Evolutionary conservation across 2,888 invertebrate species (phyloP).

Genomic region (Acanthococcus lagerstroemiae): DNA sequence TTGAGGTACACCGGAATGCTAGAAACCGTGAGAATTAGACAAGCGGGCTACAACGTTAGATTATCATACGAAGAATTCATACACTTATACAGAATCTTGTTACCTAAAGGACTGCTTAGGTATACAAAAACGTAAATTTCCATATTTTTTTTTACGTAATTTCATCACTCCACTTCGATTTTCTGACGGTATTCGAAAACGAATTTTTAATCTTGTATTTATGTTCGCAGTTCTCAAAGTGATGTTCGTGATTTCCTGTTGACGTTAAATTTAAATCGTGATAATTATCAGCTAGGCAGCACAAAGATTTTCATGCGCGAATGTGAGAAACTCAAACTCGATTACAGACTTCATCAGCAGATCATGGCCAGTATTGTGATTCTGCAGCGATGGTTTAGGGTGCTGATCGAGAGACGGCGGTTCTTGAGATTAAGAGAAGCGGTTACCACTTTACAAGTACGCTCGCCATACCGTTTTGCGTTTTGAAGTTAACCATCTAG

Average conservation of each 20-base stretch:
- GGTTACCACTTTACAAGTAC: conserved; percentile 59
- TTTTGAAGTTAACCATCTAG: not conserved
- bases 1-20: conserved; percentile 93
- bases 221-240: conserved; percentile 57
- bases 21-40: conserved; percentile 87
- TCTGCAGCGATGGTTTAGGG: conserved; percentile 53
- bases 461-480: not conserved
- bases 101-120: conserved; percentile 70
- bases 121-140: conserved; percentile 34
- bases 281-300: conserved; percentile 80
- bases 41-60: conserved; percentile 90
- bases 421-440: conserved; percentile 65
- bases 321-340: conserved; percentile 83
- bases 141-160: not conserved
- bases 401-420: conserved; percentile 45
- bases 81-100: conserved; percentile 77
- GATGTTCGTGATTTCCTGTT: conserved; percentile 78
- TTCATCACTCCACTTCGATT: not conserved
- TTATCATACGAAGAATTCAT: conserved; percentile 90
- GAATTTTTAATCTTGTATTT: not conserved
- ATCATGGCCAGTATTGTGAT: conserved; percentile 86
- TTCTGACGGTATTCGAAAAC: too few species aligned
- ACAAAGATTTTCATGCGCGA: conserved; percentile 90
- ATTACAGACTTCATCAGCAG: conserved; percentile 83
- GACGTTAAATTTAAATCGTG: conserved; percentile 71